Percentiles rank a stretch among this genome's conserved stretches.
Conservation (phyloP, 2,797 vertebrate genomes). For the Rhabdophis nuchalis region DNA sequence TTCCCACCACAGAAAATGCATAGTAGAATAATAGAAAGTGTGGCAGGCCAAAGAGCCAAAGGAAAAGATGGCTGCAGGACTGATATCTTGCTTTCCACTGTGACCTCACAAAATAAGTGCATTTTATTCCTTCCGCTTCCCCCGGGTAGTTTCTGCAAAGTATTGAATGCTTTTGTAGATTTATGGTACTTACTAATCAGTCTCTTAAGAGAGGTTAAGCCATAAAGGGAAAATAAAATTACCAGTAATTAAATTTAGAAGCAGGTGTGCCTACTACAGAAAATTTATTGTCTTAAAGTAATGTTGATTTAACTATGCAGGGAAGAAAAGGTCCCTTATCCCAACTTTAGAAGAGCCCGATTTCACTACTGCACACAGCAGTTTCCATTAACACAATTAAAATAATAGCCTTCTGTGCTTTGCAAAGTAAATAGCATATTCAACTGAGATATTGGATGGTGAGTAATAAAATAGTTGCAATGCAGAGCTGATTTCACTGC, state of each 20-base stretch:
- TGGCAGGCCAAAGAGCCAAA: no score
- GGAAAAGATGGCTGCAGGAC: no score
- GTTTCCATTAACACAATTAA: slow-evolving; percentile 75
- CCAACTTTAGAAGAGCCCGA: slow-evolving; percentile 50
- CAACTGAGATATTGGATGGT: slow-evolving; percentile 54
- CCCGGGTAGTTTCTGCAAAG: slow-evolving; percentile 59
- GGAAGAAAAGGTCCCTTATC: slow-evolving; percentile 41
- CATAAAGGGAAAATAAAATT: slow-evolving; percentile 77
- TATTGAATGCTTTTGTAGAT: slow-evolving; percentile 65
- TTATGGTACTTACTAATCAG: slow-evolving; percentile 68
- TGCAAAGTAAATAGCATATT: slow-evolving; percentile 63
- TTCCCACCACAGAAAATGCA: not conserved
- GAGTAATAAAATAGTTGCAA: slow-evolving; percentile 63
- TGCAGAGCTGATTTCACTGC: slow-evolving; percentile 63
- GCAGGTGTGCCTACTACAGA: slow-evolving; percentile 68
- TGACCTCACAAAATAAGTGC: slow-evolving; percentile 52
- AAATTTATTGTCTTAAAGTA: slow-evolving; percentile 70
- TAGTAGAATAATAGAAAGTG: no score
- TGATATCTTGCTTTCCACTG: slow-evolving; percentile 38
- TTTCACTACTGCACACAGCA: slow-evolving; percentile 62
- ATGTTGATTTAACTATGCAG: slow-evolving; percentile 59
- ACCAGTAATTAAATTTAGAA: slow-evolving; percentile 80
- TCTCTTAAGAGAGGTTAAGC: slow-evolving; percentile 75
- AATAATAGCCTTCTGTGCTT: slow-evolving; percentile 60
- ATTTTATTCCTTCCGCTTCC: slow-evolving; percentile 56